Evolutionary conservation across 2,888 invertebrate genomes (phyloP).

Genomic region (Uloborus plumipes): DNA sequence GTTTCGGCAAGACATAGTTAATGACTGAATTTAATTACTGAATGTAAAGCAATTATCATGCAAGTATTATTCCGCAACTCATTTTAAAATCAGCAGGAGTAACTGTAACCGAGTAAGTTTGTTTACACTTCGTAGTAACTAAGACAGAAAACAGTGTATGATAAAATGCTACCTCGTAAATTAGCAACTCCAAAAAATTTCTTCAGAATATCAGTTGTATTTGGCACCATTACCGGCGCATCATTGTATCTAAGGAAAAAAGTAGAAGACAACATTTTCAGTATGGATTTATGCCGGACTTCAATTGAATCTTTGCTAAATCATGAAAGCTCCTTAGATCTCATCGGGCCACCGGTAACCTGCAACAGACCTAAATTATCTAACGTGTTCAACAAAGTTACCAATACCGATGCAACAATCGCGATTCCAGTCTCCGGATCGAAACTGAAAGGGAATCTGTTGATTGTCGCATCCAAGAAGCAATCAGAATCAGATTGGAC

Average conservation of each 20-base stretch:
- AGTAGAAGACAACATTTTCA: background rate
- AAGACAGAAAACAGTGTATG: too few species aligned
- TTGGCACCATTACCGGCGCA: background rate
- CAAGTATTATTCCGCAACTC: too few species aligned
- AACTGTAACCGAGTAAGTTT: too few species aligned
- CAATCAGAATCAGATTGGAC: background rate
- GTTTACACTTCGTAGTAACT: too few species aligned
- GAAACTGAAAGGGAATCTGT: background rate
- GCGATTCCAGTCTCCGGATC: background rate
- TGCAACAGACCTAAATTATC: background rate
- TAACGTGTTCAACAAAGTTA: background rate
- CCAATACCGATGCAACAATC: background rate
- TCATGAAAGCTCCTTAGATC: background rate
- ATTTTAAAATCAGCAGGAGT: too few species aligned
- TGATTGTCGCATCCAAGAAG: background rate
- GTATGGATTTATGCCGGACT: background rate
- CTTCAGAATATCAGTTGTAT: background rate
- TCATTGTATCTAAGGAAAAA: slow-evolving; percentile 5
- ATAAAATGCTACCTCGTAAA: too few species aligned
- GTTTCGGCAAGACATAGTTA: too few species aligned
- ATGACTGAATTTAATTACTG: too few species aligned
- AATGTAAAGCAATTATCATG: too few species aligned
- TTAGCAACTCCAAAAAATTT: too few species aligned
- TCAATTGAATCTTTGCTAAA: background rate
- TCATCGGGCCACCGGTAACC: background rate